Percentiles rank a stretch among this genome's conserved stretches.
These are phyloP conservation scores for Odontesthes bonariensis DNA, from an alignment of 2,113 vertebrate genomes.

Conservation along the genomic window DNA sequence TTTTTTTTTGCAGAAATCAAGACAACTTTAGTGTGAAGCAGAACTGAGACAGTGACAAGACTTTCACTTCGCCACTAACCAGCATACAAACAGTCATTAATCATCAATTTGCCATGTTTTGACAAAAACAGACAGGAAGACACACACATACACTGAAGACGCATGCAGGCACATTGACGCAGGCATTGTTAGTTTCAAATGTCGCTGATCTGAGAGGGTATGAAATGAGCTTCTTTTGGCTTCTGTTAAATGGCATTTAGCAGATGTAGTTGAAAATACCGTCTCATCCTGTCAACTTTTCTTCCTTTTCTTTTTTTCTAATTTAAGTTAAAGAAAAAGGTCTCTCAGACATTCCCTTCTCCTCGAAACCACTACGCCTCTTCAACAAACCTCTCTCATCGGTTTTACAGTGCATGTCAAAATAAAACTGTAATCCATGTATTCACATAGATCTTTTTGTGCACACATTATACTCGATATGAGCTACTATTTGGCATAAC, in stretches of 20 bases:
- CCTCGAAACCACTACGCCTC: conserved; percentile 18
- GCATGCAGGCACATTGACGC: conserved; percentile 30
- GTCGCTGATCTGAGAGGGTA: conserved; percentile 38
- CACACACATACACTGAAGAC: conserved; percentile 21
- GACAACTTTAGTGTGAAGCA: conserved; percentile 8
- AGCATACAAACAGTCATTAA: conserved; percentile 63
- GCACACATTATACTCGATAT: background rate
- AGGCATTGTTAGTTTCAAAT: conserved; percentile 42
- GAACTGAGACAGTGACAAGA: conserved; percentile 29
- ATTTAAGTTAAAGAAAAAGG: background rate
- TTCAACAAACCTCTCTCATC: background rate
- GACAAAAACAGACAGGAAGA: conserved; percentile 51
- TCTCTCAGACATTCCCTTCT: background rate
- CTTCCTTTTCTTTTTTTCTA: background rate
- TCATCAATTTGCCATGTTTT: conserved; percentile 66
- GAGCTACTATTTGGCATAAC: background rate
- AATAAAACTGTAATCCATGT: too few species aligned
- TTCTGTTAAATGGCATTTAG: conserved; percentile 30
- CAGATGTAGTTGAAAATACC: background rate
- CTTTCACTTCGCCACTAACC: conserved; percentile 40
- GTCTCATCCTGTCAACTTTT: background rate
- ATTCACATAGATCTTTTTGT: background rate
- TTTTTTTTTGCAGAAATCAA: conserved; percentile 19
- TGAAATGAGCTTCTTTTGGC: conserved; percentile 16
- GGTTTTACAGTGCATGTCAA: too few species aligned